phyloP scores from a whole-genome alignment of 2,113 vertebrate genomes.

The Thermophis baileyi region DNA sequence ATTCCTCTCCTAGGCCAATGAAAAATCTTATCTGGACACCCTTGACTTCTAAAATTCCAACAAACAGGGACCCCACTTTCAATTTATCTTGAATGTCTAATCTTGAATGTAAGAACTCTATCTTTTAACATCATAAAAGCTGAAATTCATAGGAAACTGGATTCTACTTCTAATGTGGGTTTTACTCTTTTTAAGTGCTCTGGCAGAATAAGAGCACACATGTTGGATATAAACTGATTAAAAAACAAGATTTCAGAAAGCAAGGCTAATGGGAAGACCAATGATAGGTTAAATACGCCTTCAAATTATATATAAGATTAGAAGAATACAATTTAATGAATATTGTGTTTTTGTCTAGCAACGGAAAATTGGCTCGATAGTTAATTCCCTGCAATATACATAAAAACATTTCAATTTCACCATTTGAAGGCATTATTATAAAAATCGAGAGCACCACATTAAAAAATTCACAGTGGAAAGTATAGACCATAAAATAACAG shows the following conservation, averaged over 20 bases:
- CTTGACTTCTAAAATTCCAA: not conserved
- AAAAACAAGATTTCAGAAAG: conserved; percentile 12
- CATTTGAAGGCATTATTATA: conserved; percentile 45
- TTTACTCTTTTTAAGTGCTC: not conserved
- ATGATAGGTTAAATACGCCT: conserved; percentile 18
- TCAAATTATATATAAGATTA: conserved; percentile 24
- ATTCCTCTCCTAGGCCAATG: not conserved
- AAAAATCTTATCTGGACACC: not conserved
- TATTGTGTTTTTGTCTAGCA: conserved; percentile 16
- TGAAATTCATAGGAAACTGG: not conserved
- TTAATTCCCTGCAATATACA: conserved; percentile 38
- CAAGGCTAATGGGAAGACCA: conserved; percentile 23
- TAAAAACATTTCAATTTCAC: conserved; percentile 56
- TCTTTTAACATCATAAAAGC: not conserved
- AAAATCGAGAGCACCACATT: conserved; percentile 45
- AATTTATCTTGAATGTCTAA: not conserved
- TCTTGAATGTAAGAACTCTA: not conserved
- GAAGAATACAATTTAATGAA: conserved; percentile 5
- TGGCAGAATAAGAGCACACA: not conserved
- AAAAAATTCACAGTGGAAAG: conserved; percentile 63
- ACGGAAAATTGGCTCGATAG: conserved; percentile 46
- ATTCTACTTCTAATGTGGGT: not conserved
- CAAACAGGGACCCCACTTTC: not conserved
- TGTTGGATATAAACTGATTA: not conserved
- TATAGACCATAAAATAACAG: conserved; percentile 33